Percentiles rank a stretch among this genome's conserved stretches.
Conservation (phyloP, 2,113 vertebrate genomes). For the Corydoras sp. region DNA sequence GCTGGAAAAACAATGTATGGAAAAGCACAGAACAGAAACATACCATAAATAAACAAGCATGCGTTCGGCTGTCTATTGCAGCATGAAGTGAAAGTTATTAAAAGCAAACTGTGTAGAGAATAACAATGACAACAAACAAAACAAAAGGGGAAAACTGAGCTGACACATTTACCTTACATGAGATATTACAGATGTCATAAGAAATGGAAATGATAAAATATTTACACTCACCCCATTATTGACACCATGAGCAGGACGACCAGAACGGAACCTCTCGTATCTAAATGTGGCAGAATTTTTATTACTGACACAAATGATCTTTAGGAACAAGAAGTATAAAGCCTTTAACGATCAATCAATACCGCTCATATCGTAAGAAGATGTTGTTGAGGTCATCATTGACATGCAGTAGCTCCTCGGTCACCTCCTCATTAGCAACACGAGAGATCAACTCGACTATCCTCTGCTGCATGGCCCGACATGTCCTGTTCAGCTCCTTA, state of each 20-base stretch:
- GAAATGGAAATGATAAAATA: not conserved
- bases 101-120: too few relatives aligned
- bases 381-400: slow-evolving; percentile 98
- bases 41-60: slow-evolving; percentile 40
- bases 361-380: slow-evolving; percentile 93
- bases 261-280: slow-evolving; percentile 86
- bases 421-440: slow-evolving; percentile 90
- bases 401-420: slow-evolving; percentile 89
- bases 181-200: not conserved
- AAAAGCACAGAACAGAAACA: slow-evolving; percentile 47
- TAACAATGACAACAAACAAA: slow-evolving; percentile 79
- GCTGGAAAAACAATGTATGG: slow-evolving; percentile 64
- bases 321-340: not conserved
- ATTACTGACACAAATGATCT: slow-evolving; percentile 15
- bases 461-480: slow-evolving; percentile 92
- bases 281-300: slow-evolving; percentile 54
- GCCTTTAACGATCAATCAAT: not conserved
- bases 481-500: slow-evolving; percentile 92
- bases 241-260: slow-evolving; percentile 76
- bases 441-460: slow-evolving; percentile 91
- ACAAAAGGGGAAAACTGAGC: slow-evolving; percentile 69
- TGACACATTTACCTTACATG: too few relatives aligned
- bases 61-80: slow-evolving; percentile 5
- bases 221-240: slow-evolving; percentile 85
- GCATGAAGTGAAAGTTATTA: too few relatives aligned